phyloP scores from a whole-genome alignment of 2,113 vertebrate genomes.

The Leuciscus idus region DNA sequence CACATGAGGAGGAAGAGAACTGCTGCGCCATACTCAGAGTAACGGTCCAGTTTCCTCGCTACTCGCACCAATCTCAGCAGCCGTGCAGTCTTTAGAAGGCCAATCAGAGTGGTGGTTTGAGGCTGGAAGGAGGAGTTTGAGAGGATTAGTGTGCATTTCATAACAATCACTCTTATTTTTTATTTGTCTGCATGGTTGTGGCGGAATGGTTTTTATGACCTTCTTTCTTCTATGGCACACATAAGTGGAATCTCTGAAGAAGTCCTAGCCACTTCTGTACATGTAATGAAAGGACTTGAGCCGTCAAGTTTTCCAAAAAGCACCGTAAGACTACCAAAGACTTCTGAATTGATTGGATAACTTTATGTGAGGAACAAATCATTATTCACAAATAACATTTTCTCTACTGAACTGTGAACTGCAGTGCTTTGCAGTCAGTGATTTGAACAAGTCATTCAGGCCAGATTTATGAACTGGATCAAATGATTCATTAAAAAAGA shows the following conservation, averaged over 20 bases:
- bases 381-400: not conserved
- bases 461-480: not conserved
- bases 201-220: not conserved
- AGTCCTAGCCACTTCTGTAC: not conserved
- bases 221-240: not conserved
- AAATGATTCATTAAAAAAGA: not conserved
- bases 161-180: not conserved
- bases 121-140: constrained; percentile 62
- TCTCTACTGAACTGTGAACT: not conserved
- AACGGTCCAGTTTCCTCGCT: constrained; percentile 91
- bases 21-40: constrained; percentile 90
- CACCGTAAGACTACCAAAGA: not conserved
- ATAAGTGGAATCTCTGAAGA: not conserved
- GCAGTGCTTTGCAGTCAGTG: not conserved
- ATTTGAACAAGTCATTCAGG: not conserved
- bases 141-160: not conserved
- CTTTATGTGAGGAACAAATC: not conserved
- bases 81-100: constrained; percentile 91
- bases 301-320: not conserved
- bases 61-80: constrained; percentile 90
- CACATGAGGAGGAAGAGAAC: constrained; percentile 95
- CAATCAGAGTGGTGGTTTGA: constrained; percentile 86
- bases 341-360: not conserved
- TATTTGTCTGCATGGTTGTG: not conserved
- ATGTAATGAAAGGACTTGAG: not conserved